Percentiles rank a stretch among this genome's conserved stretches.
These are phyloP conservation scores for Oreonectes daqikongensis DNA, from an alignment of 2,797 vertebrate species.

Conservation along the genomic window DNA sequence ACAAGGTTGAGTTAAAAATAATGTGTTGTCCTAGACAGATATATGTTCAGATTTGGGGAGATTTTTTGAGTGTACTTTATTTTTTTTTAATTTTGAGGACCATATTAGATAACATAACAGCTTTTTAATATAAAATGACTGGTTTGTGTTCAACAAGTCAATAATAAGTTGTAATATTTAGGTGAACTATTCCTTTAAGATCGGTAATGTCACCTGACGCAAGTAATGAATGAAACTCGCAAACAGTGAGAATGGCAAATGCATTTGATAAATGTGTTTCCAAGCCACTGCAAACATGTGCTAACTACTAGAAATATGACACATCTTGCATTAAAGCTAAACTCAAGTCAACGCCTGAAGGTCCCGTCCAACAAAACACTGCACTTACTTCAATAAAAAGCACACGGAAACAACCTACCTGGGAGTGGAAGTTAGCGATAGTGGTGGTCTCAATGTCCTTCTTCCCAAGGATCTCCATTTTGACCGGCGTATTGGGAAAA, in stretches of 20 bases:
- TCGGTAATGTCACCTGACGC: constrained; percentile 15
- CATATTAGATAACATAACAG: too few relatives aligned
- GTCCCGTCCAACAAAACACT: neutral
- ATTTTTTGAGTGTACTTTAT: too few relatives aligned
- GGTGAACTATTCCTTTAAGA: neutral
- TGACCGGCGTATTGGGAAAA: constrained; percentile 96
- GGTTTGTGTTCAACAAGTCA: too few relatives aligned
- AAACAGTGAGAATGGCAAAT: constrained; percentile 8
- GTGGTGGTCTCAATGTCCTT: constrained; percentile 99
- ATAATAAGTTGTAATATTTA: too few relatives aligned
- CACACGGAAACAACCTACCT: constrained; percentile 75
- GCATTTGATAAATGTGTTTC: neutral
- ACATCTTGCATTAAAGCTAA: neutral
- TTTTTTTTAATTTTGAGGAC: too few relatives aligned
- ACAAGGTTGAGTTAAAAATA: too few relatives aligned
- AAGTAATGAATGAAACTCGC: constrained; percentile 9
- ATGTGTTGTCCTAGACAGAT: too few relatives aligned
- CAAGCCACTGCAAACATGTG: neutral
- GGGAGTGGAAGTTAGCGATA: constrained; percentile 96
- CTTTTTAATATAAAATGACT: too few relatives aligned
- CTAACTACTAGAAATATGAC: neutral
- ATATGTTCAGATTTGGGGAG: too few relatives aligned
- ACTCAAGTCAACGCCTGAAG: neutral
- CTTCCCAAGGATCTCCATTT: constrained; percentile 99
- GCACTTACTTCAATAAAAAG: neutral